Conservation (phyloP, 2,113 vertebrate genomes). For the Ginglymostoma cirratum region DNA sequence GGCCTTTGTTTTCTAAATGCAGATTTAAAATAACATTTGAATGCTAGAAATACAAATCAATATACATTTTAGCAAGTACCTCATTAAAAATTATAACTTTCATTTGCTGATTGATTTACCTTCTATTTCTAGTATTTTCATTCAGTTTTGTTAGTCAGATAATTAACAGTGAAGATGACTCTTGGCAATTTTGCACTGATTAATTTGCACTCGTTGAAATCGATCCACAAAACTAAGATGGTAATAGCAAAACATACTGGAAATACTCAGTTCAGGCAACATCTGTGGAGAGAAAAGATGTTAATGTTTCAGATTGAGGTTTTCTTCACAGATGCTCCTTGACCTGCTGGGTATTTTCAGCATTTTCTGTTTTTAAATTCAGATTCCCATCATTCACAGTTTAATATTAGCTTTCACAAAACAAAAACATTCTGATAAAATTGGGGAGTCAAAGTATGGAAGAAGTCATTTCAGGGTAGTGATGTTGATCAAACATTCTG, state of each 20-base stretch:
- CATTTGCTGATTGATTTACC: neutral
- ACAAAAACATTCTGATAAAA: neutral
- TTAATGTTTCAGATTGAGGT: too few relatives aligned
- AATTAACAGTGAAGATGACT: neutral
- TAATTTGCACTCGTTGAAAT: too few relatives aligned
- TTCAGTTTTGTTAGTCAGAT: neutral
- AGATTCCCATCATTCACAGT: too few relatives aligned
- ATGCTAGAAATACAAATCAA: neutral
- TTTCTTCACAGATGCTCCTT: too few relatives aligned
- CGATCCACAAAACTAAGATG: too few relatives aligned
- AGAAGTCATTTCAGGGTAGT: neutral
- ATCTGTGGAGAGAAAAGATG: too few relatives aligned
- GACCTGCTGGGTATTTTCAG: too few relatives aligned
- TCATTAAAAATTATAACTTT: neutral
- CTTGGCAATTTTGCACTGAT: neutral
- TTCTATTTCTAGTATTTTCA: neutral
- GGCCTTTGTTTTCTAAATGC: neutral
- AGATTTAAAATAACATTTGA: neutral
- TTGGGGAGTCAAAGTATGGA: neutral
- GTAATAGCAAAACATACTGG: too few relatives aligned
- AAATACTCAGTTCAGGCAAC: too few relatives aligned
- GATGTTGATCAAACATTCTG: neutral
- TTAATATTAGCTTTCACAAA: neutral
- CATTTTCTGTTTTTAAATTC: too few relatives aligned
- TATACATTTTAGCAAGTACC: neutral